These are phyloP conservation scores for Caenorhabditis briggsae DNA, from an alignment of 1,140 invertebrate species.

Conservation along the genomic window DNA sequence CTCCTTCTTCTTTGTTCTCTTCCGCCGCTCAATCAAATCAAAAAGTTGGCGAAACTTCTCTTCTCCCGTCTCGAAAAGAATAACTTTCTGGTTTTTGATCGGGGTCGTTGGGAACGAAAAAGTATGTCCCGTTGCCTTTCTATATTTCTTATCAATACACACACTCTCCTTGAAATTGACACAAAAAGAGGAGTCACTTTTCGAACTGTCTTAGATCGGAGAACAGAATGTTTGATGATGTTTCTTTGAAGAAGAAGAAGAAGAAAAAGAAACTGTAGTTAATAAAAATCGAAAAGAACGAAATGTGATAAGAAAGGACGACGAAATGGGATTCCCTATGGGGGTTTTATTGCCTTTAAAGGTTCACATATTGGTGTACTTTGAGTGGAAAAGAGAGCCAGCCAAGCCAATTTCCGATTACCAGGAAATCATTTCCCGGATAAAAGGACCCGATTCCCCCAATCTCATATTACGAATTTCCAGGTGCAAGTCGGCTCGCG, in stretches of 20 bases:
- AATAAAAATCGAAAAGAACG: neutral
- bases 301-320: neutral
- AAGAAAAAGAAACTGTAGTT: no score
- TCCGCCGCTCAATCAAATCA: no score
- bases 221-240: neutral
- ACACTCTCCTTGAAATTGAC: neutral
- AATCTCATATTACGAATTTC: constrained; percentile 24
- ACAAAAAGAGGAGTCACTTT: constrained; percentile 3
- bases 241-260: neutral
- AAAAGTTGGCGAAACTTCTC: no score
- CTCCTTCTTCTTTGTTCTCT: no score
- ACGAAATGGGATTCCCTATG: no score
- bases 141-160: no score
- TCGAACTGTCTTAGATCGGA: constrained; percentile 13
- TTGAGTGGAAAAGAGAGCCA: no score
- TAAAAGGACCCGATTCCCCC: neutral
- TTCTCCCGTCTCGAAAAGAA: neutral
- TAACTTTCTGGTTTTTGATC: constrained; percentile 31
- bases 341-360: no score
- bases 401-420: no score
- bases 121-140: neutral
- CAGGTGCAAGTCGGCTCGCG: constrained; percentile 72
- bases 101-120: neutral
- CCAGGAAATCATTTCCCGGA: no score
- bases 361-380: no score